These are phyloP conservation scores for Hemibagrus wyckioides DNA, from an alignment of 2,113 vertebrate genomes.

Conservation along the genomic window DNA sequence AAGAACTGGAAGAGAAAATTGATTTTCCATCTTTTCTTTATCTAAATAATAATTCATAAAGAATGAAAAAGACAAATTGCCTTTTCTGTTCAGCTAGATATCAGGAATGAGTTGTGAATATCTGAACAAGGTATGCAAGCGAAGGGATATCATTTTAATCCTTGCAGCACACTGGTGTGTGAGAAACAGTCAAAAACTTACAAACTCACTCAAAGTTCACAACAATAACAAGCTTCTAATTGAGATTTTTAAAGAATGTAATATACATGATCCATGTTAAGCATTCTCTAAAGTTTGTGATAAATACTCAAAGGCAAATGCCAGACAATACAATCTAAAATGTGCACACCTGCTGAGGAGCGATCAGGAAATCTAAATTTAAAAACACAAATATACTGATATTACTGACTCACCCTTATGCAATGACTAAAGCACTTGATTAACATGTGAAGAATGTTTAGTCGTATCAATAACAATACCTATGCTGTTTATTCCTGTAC, in stretches of 20 bases:
- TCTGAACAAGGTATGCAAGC: not conserved
- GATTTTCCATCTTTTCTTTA: not conserved
- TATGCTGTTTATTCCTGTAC: constrained; percentile 67
- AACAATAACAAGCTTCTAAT: not conserved
- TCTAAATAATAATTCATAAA: not conserved
- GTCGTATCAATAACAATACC: constrained; percentile 27
- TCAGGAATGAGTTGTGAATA: not conserved
- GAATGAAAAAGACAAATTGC: not conserved
- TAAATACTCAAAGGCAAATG: not conserved
- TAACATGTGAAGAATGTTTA: constrained; percentile 18
- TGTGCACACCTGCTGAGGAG: not conserved
- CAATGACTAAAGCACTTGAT: constrained; percentile 9
- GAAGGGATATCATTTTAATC: not conserved
- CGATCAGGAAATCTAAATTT: not conserved
- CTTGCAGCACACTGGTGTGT: not conserved
- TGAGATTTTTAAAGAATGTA: not conserved
- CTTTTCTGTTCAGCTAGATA: not conserved
- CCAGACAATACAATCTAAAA: not conserved
- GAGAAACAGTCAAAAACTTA: not conserved
- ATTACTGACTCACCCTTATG: not conserved
- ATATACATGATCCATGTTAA: not conserved
- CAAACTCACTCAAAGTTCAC: not conserved
- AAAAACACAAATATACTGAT: not conserved
- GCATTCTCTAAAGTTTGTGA: not conserved
- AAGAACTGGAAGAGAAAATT: not conserved